A percentile compares a stretch with the other conserved stretches of the same genome.
phyloP scores from a whole-genome alignment of 2,113 vertebrate genomes.

The Acrocephalus arundinaceus region DNA sequence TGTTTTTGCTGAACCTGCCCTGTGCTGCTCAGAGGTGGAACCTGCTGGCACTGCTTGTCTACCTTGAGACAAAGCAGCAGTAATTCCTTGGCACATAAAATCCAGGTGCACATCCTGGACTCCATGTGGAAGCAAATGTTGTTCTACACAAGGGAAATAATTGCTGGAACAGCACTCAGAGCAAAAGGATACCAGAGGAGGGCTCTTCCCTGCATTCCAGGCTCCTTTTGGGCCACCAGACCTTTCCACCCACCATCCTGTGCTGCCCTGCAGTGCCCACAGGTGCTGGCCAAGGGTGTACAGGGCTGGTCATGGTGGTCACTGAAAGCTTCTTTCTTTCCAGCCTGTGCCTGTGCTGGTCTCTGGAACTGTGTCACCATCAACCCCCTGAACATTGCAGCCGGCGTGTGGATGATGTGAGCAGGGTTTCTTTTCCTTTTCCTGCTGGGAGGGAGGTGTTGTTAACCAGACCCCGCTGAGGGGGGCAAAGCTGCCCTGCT shows the following conservation, averaged over 20 bases:
- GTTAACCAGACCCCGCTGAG: neutral
- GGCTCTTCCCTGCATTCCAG: neutral
- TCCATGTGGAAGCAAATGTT: rapidly evolving
- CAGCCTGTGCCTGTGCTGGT: conserved; percentile 88
- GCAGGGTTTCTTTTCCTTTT: conserved; percentile 30
- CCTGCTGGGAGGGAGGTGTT: neutral
- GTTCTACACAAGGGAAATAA: neutral
- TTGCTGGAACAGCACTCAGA: neutral
- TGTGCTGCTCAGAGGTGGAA: neutral
- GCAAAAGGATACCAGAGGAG: neutral
- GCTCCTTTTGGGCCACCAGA: neutral
- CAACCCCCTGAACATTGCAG: conserved; percentile 92
- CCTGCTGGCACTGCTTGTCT: neutral
- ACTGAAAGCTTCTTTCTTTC: conserved; percentile 10
- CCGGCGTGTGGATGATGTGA: conserved; percentile 99
- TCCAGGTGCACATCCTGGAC: rapidly evolving
- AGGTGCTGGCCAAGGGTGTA: rapidly evolving
- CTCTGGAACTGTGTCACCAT: conserved; percentile 94
- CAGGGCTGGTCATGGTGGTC: neutral
- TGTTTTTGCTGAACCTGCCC: neutral
- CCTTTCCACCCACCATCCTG: neutral
- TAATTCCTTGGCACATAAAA: neutral
- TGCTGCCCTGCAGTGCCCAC: neutral
- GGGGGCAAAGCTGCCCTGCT: neutral
- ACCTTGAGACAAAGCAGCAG: neutral